Conservation (phyloP, 1,140 invertebrate species). For the Mesaphorura yosii region DNA sequence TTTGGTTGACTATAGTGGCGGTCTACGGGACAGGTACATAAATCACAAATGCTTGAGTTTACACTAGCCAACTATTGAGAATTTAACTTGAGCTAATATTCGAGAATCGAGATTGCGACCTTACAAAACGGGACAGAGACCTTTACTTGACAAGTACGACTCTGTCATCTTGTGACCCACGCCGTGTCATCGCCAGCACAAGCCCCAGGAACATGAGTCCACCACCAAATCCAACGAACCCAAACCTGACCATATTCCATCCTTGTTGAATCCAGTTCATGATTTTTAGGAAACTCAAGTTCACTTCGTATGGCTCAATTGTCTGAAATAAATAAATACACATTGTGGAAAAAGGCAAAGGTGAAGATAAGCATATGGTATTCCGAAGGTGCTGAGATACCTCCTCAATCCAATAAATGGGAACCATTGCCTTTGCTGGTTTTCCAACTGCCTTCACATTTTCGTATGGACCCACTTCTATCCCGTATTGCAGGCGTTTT, state of each 20-base stretch:
- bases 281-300: constrained; percentile 5
- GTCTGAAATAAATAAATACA: constrained; percentile 6
- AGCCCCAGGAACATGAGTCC: constrained; percentile 16
- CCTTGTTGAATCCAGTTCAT: constrained; percentile 4
- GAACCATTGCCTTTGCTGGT: constrained; percentile 12
- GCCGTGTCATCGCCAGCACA: constrained; percentile 17
- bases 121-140: neutral
- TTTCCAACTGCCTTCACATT: constrained; percentile 19
- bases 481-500: constrained; percentile 20
- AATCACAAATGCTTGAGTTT: neutral
- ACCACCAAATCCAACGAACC: constrained; percentile 9
- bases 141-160: constrained; percentile 23
- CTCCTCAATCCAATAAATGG: constrained; percentile 23
- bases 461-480: constrained; percentile 16
- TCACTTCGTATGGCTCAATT: neutral
- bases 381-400: constrained; percentile 11
- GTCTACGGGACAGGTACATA: neutral
- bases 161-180: constrained; percentile 20
- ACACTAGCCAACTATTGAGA: too few species aligned
- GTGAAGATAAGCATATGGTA: too few species aligned
- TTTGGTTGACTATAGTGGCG: neutral
- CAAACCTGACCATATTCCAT: constrained; percentile 20
- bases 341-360: too few species aligned
- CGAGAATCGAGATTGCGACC: too few species aligned
- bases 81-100: too few species aligned